Percentiles rank a stretch among this genome's conserved stretches.
phyloP scores from a whole-genome alignment of 2,888 invertebrate species.

The Reticulitermes lucifugus region DNA sequence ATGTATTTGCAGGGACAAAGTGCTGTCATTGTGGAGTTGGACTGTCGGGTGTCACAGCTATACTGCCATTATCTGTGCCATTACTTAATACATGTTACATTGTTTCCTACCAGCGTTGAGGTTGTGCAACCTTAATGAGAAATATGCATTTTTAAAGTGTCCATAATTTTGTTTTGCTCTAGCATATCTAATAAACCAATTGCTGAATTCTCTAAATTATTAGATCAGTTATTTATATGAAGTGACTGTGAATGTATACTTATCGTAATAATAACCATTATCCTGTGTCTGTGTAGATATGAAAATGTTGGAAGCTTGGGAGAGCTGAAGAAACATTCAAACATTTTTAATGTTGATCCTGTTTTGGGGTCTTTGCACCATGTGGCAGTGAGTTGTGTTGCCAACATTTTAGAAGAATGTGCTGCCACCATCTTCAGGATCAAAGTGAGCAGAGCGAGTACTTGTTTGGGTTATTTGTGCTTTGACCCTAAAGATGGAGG shows the following conservation, averaged over 20 bases:
- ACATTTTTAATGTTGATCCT: neutral
- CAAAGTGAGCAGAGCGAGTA: too few species aligned
- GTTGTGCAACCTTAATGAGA: constrained; percentile 35
- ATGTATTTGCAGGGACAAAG: neutral
- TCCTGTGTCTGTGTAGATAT: neutral
- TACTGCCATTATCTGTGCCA: constrained; percentile 55
- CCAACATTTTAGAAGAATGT: too few species aligned
- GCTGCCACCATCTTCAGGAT: too few species aligned
- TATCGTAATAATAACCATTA: constrained; percentile 17
- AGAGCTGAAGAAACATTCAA: neutral
- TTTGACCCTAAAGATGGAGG: too few species aligned
- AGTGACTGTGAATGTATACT: constrained; percentile 11
- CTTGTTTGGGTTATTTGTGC: too few species aligned
- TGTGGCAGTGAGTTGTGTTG: too few species aligned
- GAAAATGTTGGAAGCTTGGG: neutral
- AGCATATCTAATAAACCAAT: constrained; percentile 22
- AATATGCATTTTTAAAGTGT: constrained; percentile 33
- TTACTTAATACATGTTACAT: constrained; percentile 49
- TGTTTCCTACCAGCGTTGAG: constrained; percentile 26
- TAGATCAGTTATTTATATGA: constrained; percentile 22
- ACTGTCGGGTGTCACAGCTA: constrained; percentile 49
- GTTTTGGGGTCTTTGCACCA: too few species aligned
- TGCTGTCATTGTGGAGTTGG: constrained; percentile 6
- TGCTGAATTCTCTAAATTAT: constrained; percentile 38
- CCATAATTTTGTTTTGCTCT: constrained; percentile 34